These are phyloP conservation scores for Zaprionus lachaisei DNA, from an alignment of 1,140 invertebrate species.

Conservation along the genomic window DNA sequence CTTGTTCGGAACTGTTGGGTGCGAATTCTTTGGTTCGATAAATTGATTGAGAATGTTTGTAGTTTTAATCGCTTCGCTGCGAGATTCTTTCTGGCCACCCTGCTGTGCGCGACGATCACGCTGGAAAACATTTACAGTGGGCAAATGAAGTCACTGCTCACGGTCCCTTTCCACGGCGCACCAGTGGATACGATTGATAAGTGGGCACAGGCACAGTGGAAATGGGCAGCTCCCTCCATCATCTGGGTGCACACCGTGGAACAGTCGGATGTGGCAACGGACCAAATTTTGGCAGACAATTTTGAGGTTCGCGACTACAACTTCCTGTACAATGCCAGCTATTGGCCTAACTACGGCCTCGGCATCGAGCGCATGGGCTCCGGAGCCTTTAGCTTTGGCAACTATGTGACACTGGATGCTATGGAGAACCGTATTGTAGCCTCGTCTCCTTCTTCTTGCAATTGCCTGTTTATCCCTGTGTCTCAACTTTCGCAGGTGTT, in stretches of 20 bases:
- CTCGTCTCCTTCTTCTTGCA: neutral
- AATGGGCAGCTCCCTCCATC: slow-evolving; percentile 77
- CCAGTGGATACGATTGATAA: slow-evolving; percentile 73
- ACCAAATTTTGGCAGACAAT: slow-evolving; percentile 61
- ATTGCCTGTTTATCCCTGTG: neutral
- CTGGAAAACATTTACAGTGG: slow-evolving; percentile 82
- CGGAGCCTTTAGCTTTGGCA: slow-evolving; percentile 65
- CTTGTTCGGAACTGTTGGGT: neutral
- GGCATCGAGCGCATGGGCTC: slow-evolving; percentile 70
- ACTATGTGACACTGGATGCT: slow-evolving; percentile 64
- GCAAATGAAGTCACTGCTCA: slow-evolving; percentile 76
- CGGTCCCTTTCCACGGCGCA: slow-evolving; percentile 63
- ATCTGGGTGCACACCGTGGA: slow-evolving; percentile 72
- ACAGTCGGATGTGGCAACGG: slow-evolving; percentile 61
- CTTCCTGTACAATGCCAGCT: slow-evolving; percentile 74
- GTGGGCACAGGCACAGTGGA: slow-evolving; percentile 64
- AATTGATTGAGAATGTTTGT: neutral
- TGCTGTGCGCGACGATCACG: slow-evolving; percentile 76
- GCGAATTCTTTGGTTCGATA: neutral
- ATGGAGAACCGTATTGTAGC: slow-evolving; percentile 69
- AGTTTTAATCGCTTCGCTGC: slow-evolving; percentile 64
- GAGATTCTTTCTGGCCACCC: slow-evolving; percentile 67
- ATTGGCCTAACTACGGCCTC: slow-evolving; percentile 63
- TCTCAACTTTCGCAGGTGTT: slow-evolving; percentile 41
- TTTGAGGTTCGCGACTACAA: slow-evolving; percentile 72